A percentile compares a stretch with the other conserved stretches of the same genome.
Conservation (phyloP, 2,797 vertebrate species). For the Naso thynnoides region DNA sequence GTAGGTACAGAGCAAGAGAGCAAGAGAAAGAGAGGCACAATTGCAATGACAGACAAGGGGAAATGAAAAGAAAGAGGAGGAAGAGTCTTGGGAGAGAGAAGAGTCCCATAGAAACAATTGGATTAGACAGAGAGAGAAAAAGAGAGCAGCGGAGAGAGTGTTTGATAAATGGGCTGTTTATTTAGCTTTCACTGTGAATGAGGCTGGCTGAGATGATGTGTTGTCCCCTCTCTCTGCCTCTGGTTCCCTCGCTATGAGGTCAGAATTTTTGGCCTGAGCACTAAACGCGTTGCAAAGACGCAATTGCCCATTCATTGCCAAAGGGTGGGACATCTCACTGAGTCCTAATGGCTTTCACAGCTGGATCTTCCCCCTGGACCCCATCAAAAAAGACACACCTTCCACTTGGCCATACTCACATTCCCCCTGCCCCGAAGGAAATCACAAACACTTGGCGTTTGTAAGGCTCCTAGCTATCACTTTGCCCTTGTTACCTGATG, state of each 20-base stretch:
- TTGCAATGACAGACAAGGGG: conserved; percentile 46
- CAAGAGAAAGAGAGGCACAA: conserved; percentile 29
- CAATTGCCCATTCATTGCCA: conserved; percentile 55
- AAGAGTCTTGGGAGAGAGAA: conserved; percentile 43
- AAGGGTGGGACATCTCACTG: conserved; percentile 69
- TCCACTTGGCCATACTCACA: conserved; percentile 58
- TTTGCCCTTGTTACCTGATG: conserved; percentile 52
- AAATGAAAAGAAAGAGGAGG: conserved; percentile 57
- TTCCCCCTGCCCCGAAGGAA: conserved; percentile 32
- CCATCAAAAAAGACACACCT: conserved; percentile 77
- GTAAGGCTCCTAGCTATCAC: conserved; percentile 64
- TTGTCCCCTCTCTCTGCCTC: conserved; percentile 34
- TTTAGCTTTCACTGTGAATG: conserved; percentile 65
- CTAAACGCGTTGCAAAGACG: conserved; percentile 31
- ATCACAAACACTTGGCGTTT: conserved; percentile 55
- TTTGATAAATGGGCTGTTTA: conserved; percentile 74
- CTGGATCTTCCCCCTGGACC: conserved; percentile 65
- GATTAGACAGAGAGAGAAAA: conserved; percentile 57
- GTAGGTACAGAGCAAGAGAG: conserved; percentile 42
- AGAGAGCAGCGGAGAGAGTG: conserved; percentile 33
- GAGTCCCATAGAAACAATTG: conserved; percentile 65
- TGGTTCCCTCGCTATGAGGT: conserved; percentile 38
- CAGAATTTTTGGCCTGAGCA: conserved; percentile 42
- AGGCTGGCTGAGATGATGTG: conserved; percentile 63
- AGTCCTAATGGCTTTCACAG: conserved; percentile 79